Evolutionary conservation across 2,888 invertebrate genomes (phyloP).

Genomic region (Drosophila mettleri): DNA sequence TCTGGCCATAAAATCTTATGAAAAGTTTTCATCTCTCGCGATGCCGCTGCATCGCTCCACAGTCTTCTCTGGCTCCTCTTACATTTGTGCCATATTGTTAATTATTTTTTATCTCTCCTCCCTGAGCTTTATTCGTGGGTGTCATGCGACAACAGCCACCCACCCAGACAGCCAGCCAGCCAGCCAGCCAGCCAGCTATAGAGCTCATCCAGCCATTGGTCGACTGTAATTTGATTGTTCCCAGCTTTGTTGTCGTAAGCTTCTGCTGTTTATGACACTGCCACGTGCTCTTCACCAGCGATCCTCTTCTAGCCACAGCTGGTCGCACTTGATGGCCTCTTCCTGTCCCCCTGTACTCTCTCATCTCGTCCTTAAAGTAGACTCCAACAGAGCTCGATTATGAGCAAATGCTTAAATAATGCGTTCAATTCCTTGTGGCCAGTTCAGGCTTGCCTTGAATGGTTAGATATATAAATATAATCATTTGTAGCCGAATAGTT

Average conservation of each 20-base stretch:
- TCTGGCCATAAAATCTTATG: conserved; percentile 17
- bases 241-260: conserved; percentile 38
- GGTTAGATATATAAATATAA: conserved; percentile 20
- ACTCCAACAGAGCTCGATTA: conserved; percentile 26
- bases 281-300: conserved; percentile 22
- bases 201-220: conserved; percentile 4
- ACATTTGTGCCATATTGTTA: conserved; percentile 18
- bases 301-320: conserved; percentile 9
- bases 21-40: conserved; percentile 9
- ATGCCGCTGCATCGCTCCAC: not conserved
- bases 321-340: conserved; percentile 8
- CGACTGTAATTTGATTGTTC: conserved; percentile 52
- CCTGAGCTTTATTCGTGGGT: conserved; percentile 1
- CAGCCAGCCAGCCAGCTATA: not conserved
- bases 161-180: not conserved
- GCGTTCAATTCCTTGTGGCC: conserved; percentile 34
- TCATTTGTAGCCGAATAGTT: no score
- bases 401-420: conserved; percentile 54
- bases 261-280: conserved; percentile 54
- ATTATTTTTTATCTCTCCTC: conserved; percentile 33
- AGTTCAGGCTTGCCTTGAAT: not conserved
- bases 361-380: no score
- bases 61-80: not conserved
- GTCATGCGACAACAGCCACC: not conserved
- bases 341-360: not conserved